phyloP scores from a whole-genome alignment of 2,797 vertebrate genomes.

The Kryptopterus vitreolus region DNA sequence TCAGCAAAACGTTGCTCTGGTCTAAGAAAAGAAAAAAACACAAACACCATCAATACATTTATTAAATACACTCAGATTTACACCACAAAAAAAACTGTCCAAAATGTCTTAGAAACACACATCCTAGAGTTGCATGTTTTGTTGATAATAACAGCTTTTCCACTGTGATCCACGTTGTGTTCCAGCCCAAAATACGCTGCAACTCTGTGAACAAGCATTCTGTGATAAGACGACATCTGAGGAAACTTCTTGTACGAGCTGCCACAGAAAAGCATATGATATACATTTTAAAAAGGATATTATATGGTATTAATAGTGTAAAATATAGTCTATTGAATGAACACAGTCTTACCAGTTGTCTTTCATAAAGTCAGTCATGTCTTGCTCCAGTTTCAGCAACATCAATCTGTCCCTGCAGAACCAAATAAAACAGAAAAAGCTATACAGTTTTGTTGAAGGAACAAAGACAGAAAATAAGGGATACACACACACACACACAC shows the following conservation, averaged over 20 bases:
- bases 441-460: not conserved
- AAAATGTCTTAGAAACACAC: conserved; percentile 8
- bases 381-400: conserved; percentile 94
- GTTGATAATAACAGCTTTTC: conserved; percentile 95
- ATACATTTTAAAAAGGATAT: not conserved
- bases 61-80: not conserved
- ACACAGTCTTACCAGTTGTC: conserved; percentile 82
- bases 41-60: not conserved
- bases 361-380: conserved; percentile 93
- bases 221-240: conserved; percentile 95
- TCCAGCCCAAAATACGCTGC: conserved; percentile 96
- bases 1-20: conserved; percentile 91
- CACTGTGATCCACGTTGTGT: conserved; percentile 97
- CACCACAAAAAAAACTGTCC: conserved; percentile 13
- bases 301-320: not conserved
- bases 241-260: conserved; percentile 96
- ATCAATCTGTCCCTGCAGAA: conserved; percentile 88
- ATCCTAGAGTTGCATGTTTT: conserved; percentile 92
- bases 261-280: conserved; percentile 1
- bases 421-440: not conserved
- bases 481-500: not conserved
- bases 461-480: no score
- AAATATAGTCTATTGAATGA: not conserved
- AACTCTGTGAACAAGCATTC: conserved; percentile 94
- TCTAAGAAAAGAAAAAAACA: conserved; percentile 74